Evolutionary conservation across 2,888 invertebrate genomes (phyloP).

Genomic region (Limenitis camilla): DNA sequence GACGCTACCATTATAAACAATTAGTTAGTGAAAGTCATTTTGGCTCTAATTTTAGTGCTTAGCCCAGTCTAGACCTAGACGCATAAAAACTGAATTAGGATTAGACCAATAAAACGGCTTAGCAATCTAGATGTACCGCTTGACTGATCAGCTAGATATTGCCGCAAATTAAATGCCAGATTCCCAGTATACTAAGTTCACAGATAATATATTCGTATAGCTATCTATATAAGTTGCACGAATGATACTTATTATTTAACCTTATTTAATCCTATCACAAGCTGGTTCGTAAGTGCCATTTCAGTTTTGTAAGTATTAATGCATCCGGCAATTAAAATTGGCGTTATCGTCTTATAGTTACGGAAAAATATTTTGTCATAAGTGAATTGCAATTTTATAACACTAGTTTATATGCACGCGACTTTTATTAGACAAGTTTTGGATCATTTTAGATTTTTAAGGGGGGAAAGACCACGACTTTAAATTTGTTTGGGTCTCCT

Average conservation of each 20-base stretch:
- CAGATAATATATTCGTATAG: slow-evolving; percentile 24
- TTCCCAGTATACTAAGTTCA: slow-evolving; percentile 61
- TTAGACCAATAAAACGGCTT: slow-evolving; percentile 66
- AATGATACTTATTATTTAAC: slow-evolving; percentile 27
- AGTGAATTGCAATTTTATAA: neutral
- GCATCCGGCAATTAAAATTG: slow-evolving; percentile 11
- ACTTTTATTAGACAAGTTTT: too few species aligned
- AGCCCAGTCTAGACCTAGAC: slow-evolving; percentile 46
- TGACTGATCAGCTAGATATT: slow-evolving; percentile 65
- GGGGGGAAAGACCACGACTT: too few species aligned
- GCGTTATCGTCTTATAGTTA: slow-evolving; percentile 3
- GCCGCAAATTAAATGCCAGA: slow-evolving; percentile 66
- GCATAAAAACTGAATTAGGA: slow-evolving; percentile 67
- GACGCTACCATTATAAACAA: slow-evolving; percentile 55
- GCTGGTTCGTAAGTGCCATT: slow-evolving; percentile 17
- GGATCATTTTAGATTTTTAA: too few species aligned
- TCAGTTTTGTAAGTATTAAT: slow-evolving; percentile 7
- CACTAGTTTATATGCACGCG: too few species aligned
- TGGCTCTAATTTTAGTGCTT: slow-evolving; percentile 41
- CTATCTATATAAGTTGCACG: slow-evolving; percentile 10
- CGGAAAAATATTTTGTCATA: neutral
- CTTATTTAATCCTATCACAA: slow-evolving; percentile 31
- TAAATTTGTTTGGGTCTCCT: too few species aligned
- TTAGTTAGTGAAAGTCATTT: slow-evolving; percentile 61
- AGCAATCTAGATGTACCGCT: slow-evolving; percentile 67